Percentiles rank a stretch among this genome's conserved stretches.
Conservation (phyloP, 2,888 invertebrate species). For the Callyntrura sp. region DNA sequence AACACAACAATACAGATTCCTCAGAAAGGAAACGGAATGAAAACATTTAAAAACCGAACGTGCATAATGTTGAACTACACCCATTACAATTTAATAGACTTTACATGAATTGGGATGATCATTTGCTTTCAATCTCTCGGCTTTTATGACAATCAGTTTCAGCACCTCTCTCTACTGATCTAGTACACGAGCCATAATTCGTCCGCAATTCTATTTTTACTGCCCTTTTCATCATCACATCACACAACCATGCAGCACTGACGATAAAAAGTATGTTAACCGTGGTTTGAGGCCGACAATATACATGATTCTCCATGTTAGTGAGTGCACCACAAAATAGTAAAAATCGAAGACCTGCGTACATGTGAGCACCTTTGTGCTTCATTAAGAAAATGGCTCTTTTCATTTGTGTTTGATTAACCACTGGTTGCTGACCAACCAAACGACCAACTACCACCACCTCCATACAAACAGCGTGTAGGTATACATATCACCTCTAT, state of each 20-base stretch:
- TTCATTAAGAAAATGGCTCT: constrained; percentile 54
- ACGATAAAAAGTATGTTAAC: constrained; percentile 47
- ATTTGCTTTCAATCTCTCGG: background rate
- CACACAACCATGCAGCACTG: background rate
- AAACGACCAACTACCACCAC: constrained; percentile 21
- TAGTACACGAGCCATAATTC: background rate
- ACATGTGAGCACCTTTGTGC: constrained; percentile 33
- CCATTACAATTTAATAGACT: background rate
- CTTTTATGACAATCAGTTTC: background rate
- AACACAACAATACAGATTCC: background rate
- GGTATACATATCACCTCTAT: constrained; percentile 2
- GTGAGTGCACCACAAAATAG: background rate
- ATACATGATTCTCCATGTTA: constrained; percentile 35
- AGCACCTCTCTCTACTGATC: constrained; percentile 6
- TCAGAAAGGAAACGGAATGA: background rate
- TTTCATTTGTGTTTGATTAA: constrained; percentile 72
- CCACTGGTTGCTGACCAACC: constrained; percentile 40
- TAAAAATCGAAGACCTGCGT: constrained; percentile 22
- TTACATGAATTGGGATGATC: background rate
- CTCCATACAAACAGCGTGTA: background rate
- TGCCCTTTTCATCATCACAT: background rate
- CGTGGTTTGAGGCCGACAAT: constrained; percentile 62
- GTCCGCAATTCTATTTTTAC: background rate
- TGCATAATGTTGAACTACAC: background rate
- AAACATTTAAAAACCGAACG: background rate